Evolutionary conservation across 2,797 vertebrate species (phyloP).

Genomic region (Myripristis murdjan): DNA sequence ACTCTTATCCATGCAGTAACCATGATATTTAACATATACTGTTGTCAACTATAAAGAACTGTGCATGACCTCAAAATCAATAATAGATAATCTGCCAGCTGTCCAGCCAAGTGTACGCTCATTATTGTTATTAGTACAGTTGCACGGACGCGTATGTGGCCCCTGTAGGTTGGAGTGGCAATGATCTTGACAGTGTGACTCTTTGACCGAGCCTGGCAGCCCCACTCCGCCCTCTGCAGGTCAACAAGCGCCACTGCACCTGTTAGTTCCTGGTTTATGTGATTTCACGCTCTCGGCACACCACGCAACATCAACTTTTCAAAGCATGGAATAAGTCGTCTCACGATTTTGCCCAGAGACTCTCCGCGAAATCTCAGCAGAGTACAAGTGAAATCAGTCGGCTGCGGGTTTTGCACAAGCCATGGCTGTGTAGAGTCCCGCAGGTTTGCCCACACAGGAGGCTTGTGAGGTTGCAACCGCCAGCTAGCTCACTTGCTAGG

Average conservation of each 20-base stretch:
- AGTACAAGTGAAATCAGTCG: slow-evolving; percentile 12
- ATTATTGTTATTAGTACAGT: no score
- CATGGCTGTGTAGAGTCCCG: slow-evolving; percentile 73
- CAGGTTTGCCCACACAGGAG: slow-evolving; percentile 66
- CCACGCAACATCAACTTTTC: slow-evolving; percentile 78
- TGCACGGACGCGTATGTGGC: no score
- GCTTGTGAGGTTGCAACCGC: slow-evolving; percentile 72
- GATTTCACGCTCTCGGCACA: slow-evolving; percentile 79
- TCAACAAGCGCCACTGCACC: slow-evolving; percentile 6
- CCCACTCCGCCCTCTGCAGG: slow-evolving; percentile 70
- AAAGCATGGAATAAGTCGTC: slow-evolving; percentile 71
- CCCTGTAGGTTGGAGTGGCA: no score
- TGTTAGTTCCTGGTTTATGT: slow-evolving; percentile 80
- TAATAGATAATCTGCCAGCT: no score
- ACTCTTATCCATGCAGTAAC: no score
- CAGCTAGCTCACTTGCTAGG: slow-evolving; percentile 78
- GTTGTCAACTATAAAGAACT: no score
- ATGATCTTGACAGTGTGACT: slow-evolving; percentile 34
- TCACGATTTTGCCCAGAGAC: slow-evolving; percentile 50
- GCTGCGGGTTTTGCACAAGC: slow-evolving; percentile 42
- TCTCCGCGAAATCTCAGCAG: slow-evolving; percentile 4
- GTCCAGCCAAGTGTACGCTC: no score
- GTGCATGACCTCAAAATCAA: no score
- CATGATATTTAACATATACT: no score
- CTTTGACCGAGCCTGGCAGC: slow-evolving; percentile 6